Percentiles rank a stretch among this genome's conserved stretches.
These are phyloP conservation scores for Hippocampus barbouri DNA, from an alignment of 2,113 vertebrate species.

Conservation along the genomic window DNA sequence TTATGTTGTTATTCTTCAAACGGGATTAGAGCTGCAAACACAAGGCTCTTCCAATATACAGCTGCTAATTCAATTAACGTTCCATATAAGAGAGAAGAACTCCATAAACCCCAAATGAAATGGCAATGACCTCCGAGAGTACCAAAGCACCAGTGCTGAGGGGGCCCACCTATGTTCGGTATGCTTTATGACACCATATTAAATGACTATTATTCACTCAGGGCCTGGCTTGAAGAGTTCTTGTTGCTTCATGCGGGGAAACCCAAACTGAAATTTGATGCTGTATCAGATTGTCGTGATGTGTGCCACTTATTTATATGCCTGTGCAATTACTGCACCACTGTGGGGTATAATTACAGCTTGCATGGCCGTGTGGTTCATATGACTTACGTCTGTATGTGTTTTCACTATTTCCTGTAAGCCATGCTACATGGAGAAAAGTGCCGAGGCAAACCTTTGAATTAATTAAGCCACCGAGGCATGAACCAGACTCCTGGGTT, in stretches of 20 bases:
- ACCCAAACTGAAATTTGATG: constrained; percentile 44
- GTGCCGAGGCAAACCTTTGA: neutral
- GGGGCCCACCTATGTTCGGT: constrained; percentile 21
- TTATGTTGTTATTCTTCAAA: neutral
- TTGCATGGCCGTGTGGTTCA: constrained; percentile 3
- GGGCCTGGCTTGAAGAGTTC: constrained; percentile 14
- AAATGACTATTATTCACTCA: constrained; percentile 28
- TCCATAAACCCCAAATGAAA: constrained; percentile 19
- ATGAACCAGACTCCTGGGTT: neutral
- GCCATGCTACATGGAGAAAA: neutral
- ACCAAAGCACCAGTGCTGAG: constrained; percentile 14
- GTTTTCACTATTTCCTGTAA: constrained; percentile 1
- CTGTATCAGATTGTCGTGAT: constrained; percentile 54
- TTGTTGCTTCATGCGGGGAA: constrained; percentile 33
- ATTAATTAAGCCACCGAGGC: neutral
- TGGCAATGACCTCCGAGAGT: neutral
- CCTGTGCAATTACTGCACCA: constrained; percentile 49
- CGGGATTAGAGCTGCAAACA: neutral
- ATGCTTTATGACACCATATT: constrained; percentile 43
- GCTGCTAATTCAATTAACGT: constrained; percentile 1
- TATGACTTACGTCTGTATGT: constrained; percentile 2
- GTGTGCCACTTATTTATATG: constrained; percentile 58
- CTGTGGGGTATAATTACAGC: constrained; percentile 41
- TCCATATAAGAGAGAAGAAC: constrained; percentile 4
- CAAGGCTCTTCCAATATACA: neutral